These are phyloP conservation scores for Thymelicus lineola DNA, from an alignment of 2,888 invertebrate species.

Conservation along the genomic window DNA sequence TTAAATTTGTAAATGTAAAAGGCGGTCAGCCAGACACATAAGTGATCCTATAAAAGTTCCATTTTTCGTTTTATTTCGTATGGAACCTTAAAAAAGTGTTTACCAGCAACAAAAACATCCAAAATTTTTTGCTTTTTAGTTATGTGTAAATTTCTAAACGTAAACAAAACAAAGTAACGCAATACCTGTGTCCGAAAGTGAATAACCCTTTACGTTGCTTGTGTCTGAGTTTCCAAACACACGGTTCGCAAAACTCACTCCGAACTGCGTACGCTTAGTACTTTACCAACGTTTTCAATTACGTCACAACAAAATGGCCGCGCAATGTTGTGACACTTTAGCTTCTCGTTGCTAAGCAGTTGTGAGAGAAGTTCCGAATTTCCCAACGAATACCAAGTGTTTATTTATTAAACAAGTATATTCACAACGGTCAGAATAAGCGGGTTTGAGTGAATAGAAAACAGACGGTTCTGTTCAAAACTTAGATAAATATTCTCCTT, in stretches of 20 bases:
- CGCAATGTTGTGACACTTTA: conserved; percentile 8
- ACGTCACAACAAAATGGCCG: conserved; percentile 12
- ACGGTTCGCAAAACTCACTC: not conserved
- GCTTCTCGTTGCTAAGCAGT: not conserved
- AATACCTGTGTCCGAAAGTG: too few relatives aligned
- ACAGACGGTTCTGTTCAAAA: conserved; percentile 28
- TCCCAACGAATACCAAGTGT: conserved; percentile 25
- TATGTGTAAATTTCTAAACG: too few relatives aligned
- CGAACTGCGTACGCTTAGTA: not conserved
- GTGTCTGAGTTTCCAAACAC: not conserved
- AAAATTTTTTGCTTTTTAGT: too few relatives aligned
- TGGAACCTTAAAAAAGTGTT: too few relatives aligned
- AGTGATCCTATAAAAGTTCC: too few relatives aligned
- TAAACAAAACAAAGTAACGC: too few relatives aligned
- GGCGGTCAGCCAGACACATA: too few relatives aligned
- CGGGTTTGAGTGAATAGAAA: conserved; percentile 32
- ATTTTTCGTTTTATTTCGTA: too few relatives aligned
- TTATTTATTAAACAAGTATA: conserved; percentile 38
- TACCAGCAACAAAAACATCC: too few relatives aligned
- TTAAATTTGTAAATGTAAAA: too few relatives aligned
- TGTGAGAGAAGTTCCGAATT: conserved; percentile 14
- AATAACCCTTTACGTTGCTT: too few relatives aligned
- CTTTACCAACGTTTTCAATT: not conserved
- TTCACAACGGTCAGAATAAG: conserved; percentile 35
- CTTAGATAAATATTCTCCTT: conserved; percentile 32